Evolutionary conservation across 2,797 vertebrate genomes (phyloP).

Genomic region (Pangasius mekongensis): DNA sequence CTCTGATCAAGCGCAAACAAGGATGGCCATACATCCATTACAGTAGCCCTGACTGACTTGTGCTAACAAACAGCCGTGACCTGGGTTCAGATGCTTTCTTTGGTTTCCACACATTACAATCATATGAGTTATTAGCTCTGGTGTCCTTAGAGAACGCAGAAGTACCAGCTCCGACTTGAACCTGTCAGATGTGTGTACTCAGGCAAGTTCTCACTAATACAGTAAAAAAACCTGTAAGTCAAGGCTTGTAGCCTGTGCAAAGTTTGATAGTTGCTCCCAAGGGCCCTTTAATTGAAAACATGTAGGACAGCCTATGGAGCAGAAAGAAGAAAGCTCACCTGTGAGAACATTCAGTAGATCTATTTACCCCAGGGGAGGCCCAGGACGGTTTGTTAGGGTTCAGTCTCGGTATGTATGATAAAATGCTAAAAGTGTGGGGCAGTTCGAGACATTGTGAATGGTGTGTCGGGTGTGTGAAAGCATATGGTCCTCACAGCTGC

Average conservation of each 20-base stretch:
- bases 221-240: conserved; percentile 23
- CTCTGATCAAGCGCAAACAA: conserved; percentile 20
- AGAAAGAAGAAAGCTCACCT: conserved; percentile 10
- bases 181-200: conserved; percentile 41
- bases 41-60: conserved; percentile 28
- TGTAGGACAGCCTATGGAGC: not conserved
- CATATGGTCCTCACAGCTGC: conserved; percentile 52
- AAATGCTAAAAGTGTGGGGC: conserved; percentile 51
- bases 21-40: conserved; percentile 7
- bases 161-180: conserved; percentile 42
- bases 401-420: conserved; percentile 45
- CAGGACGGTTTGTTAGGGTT: conserved; percentile 55
- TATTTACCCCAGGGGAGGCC: conserved; percentile 20
- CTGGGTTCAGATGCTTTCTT: conserved; percentile 33
- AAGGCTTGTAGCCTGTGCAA: not conserved
- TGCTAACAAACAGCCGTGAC: conserved; percentile 42
- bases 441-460: not conserved
- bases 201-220: conserved; percentile 32
- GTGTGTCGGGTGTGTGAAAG: conserved; percentile 22
- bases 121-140: conserved; percentile 32
- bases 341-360: conserved; percentile 50
- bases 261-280: not conserved
- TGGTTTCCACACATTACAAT: conserved; percentile 22
- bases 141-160: conserved; percentile 16
- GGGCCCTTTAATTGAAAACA: conserved; percentile 13